Evolutionary conservation across 2,888 invertebrate species (phyloP), one percentile per base, ranked within the genome.

Genomic region (Cephus pulcher): DNA sequence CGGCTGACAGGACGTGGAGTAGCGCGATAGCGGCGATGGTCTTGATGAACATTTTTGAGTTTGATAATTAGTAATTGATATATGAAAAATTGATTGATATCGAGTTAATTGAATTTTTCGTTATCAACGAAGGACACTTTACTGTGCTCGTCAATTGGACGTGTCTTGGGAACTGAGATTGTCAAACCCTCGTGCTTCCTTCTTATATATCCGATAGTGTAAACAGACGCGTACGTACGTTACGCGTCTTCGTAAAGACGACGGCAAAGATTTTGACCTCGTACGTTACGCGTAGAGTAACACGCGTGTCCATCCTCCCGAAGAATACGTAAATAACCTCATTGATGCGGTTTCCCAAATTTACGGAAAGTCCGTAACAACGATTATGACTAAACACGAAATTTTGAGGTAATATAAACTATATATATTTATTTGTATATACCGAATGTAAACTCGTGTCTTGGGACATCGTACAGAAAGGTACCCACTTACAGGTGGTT

Each of bases 131-230:
- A 23, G 76, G 82, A 85, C 56, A 56, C 56, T 33, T 12, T 30
- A n/a, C 71, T 33, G 23, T 84, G 85, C 83, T 86, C 79, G 74
- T 75, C 84, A 84, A 84, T 83, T 85, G 86, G 83, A 84, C 84
- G 85, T 85, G 82, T 84, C 87, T 87, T 82, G 86, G 83, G 86
- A 87, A 91, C 90, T 91, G 90, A 88, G 90, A 90, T 90, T 90
- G 88, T 89, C 90, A 90, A 90, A 91, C 88, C 86, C 87, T 83
- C 84, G 83, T 86, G 88, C 89, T 88, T 88, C 88, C 88, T 88
- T 86, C 88, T 91, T 91, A 91, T 91, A 91, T 89, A 88, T 88
- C 85, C 85, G 86, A 88, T 89, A 88, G 88, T 88, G 89, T 90
- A 91, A 91, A 91, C 91, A 91, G 86, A 86, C 86, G 87, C 82